A percentile compares a stretch with the other conserved stretches of the same genome.
Conservation (phyloP, 1,140 invertebrate species). For the Diabrotica undecimpunctata region DNA sequence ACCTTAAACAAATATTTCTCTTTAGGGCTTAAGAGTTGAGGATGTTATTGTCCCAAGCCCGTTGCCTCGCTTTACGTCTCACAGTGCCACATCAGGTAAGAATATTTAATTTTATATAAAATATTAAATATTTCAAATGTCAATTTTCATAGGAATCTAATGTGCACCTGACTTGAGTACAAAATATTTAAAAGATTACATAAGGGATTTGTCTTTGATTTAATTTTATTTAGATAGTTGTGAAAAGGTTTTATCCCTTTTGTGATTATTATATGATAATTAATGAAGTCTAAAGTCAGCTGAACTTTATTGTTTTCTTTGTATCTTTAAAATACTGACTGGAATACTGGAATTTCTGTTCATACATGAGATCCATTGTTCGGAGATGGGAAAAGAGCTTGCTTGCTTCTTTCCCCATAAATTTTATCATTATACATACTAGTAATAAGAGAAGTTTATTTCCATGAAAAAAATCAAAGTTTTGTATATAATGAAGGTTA, state of each 20-base stretch:
- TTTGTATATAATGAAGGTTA: too few relatives aligned
- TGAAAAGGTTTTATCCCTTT: background rate
- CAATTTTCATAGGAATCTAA: background rate
- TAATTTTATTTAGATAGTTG: background rate
- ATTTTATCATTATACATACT: too few relatives aligned
- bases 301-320: too few relatives aligned
- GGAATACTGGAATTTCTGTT: too few relatives aligned
- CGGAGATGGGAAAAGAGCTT: too few relatives aligned
- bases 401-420: too few relatives aligned
- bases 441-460: too few relatives aligned
- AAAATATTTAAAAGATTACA: background rate
- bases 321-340: too few relatives aligned
- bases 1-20: background rate
- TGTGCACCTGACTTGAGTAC: background rate
- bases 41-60: conserved; percentile 12
- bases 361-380: too few relatives aligned
- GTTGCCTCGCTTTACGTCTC: conserved; percentile 4
- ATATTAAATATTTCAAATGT: too few relatives aligned
- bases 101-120: too few relatives aligned
- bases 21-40: conserved; percentile 1
- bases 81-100: conserved; percentile 14
- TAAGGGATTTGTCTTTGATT: background rate
- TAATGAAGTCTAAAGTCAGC: background rate
- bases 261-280: background rate
- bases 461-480: too few relatives aligned